phyloP scores from a whole-genome alignment of 2,113 vertebrate genomes.

The Phylloscopus trochiloides region DNA sequence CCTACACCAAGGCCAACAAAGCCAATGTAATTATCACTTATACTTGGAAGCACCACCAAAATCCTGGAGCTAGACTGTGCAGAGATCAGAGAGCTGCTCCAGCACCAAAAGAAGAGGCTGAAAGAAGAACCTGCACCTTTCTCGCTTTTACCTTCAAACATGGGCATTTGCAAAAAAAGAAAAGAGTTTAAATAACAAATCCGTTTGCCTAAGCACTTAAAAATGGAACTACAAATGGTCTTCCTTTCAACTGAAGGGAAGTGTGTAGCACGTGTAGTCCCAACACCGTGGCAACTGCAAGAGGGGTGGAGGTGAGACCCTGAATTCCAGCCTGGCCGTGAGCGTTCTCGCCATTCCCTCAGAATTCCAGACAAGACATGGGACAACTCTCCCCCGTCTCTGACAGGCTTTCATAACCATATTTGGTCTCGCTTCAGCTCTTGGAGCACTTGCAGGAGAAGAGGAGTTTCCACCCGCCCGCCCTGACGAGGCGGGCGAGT shows the following conservation, averaged over 20 bases:
- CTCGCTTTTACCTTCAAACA: background rate
- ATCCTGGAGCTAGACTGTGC: background rate
- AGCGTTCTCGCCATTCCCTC: background rate
- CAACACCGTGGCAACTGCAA: background rate
- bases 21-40: background rate
- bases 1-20: background rate
- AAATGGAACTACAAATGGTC: background rate
- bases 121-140: background rate
- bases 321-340: background rate
- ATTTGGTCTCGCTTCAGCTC: background rate
- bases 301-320: background rate
- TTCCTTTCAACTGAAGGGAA: background rate
- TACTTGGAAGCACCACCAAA: background rate
- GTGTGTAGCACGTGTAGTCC: accelerated
- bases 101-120: background rate
- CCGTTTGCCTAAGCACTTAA: background rate
- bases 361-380: background rate
- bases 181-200: background rate
- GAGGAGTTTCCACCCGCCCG: background rate
- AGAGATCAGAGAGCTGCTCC: background rate
- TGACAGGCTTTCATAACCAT: background rate
- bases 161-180: background rate
- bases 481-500: accelerated
- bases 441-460: background rate
- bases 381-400: background rate